Evolutionary conservation across 37 sponge, comb jelly and placozoan genomes (phyloP), one percentile per base, ranked within the genome.

Genomic region (Trichoplax adhaerens): DNA sequence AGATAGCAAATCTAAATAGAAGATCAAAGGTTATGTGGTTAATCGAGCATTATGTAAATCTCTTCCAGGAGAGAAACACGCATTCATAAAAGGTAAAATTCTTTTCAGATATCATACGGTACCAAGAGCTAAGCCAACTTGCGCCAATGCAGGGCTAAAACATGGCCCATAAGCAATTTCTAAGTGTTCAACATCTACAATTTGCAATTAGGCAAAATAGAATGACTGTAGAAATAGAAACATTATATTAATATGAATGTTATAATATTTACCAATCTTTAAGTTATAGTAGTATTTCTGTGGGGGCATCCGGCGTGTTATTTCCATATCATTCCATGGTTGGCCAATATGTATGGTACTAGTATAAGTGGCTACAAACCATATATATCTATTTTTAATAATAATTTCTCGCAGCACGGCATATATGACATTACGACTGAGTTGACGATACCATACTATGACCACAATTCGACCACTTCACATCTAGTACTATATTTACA

Each of bases 281-380:
- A 88, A 54, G 69, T 91, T 88, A 61, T 91, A 80, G 76, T 91
- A 91, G 57, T 81, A 75, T 71, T 91, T 91, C 53, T 87, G 75
- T 49, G 92, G 85, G 53, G 92, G 82, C 56, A 91, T 70, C 62
- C 74, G 82, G 74, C 77, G 80, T 66, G 71, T 53, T 49, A 87
- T 76, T 1, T 68, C 58, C 4, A 79, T 72, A 52, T 73, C 73
- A 10, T 58, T 47, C 92, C 92, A 91, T 8, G 92, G 92, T 1
- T 61, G 60, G 48, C 76, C 72, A 3, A 84, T 72, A 60, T 62
- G 55, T 63, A 87, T 77, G n/a, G 68, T 68, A 29, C 67, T 77
- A 47, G 57, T 53, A 10, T 77, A 8, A 57, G 4, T 75, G 68
- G 77, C 87, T 86, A 69, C 48, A 50, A 4, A 50, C 52, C 8